phyloP scores from a whole-genome alignment of 2,888 invertebrate species.

The Caenorhabditis sp. region DNA sequence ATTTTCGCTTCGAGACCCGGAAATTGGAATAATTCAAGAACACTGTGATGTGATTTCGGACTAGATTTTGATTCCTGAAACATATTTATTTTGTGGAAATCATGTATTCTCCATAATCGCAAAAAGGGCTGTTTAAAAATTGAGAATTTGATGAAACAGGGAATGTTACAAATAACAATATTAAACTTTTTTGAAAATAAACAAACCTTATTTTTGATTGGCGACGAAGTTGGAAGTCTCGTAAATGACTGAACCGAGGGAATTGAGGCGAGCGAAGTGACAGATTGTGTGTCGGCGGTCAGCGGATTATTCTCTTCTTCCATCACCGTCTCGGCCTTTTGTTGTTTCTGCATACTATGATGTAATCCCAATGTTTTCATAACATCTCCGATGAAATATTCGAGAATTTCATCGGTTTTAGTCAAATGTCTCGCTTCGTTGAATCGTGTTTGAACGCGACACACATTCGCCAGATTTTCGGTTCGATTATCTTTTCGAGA shows the following conservation, averaged over 20 bases:
- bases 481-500: constrained; percentile 10
- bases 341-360: constrained; percentile 4
- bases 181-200: background rate
- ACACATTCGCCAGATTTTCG: constrained; percentile 51
- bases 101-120: too few relatives aligned
- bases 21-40: constrained; percentile 66
- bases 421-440: constrained; percentile 45
- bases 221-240: constrained; percentile 11
- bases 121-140: too few relatives aligned
- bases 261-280: background rate
- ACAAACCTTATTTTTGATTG: background rate
- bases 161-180: too few relatives aligned
- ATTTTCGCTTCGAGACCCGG: constrained; percentile 62
- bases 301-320: background rate
- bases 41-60: constrained; percentile 33
- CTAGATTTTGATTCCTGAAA: constrained; percentile 11
- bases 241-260: constrained; percentile 8
- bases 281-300: background rate
- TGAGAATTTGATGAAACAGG: too few relatives aligned
- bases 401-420: constrained; percentile 46
- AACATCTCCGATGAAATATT: constrained; percentile 51
- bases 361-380: constrained; percentile 38
- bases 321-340: background rate
- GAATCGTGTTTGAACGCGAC: constrained; percentile 48
- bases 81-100: too few relatives aligned